Conservation (phyloP, 2,113 vertebrate species). For the Lamprologus lemairii region DNA sequence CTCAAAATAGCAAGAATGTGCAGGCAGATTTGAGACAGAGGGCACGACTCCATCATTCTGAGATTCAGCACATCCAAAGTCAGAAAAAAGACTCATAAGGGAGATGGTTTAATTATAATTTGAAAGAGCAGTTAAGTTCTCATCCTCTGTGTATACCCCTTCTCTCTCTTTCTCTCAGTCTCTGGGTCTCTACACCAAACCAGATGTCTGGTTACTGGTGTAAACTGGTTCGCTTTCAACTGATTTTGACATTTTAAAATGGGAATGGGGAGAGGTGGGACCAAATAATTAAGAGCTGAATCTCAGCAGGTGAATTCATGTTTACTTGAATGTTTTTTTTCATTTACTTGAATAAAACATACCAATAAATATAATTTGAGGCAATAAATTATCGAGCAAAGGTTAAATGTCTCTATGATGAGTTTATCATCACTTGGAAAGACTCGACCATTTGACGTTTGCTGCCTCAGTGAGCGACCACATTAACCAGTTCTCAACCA, state of each 20-base stretch:
- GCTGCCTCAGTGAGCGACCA: accelerated
- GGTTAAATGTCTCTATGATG: background rate
- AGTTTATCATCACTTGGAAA: background rate
- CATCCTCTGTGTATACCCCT: background rate
- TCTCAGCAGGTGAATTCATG: background rate
- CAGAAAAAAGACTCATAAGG: background rate
- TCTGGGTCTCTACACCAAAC: background rate
- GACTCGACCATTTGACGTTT: background rate
- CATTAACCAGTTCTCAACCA: background rate
- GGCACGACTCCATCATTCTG: background rate
- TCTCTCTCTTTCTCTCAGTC: background rate
- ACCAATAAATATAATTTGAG: background rate
- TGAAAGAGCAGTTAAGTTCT: background rate
- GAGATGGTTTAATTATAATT: background rate
- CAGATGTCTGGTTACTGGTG: background rate
- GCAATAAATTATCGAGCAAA: accelerated
- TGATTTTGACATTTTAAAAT: background rate
- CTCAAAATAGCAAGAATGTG: background rate
- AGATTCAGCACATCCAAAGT: background rate
- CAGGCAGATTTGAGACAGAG: background rate
- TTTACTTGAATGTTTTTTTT: background rate
- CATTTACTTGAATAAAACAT: background rate
- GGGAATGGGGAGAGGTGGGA: accelerated
- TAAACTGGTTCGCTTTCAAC: background rate
- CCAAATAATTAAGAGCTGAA: background rate